Base-by-base conservation (phyloP, 2,888 invertebrate species). In the Pilophorus perplexus region DNA sequence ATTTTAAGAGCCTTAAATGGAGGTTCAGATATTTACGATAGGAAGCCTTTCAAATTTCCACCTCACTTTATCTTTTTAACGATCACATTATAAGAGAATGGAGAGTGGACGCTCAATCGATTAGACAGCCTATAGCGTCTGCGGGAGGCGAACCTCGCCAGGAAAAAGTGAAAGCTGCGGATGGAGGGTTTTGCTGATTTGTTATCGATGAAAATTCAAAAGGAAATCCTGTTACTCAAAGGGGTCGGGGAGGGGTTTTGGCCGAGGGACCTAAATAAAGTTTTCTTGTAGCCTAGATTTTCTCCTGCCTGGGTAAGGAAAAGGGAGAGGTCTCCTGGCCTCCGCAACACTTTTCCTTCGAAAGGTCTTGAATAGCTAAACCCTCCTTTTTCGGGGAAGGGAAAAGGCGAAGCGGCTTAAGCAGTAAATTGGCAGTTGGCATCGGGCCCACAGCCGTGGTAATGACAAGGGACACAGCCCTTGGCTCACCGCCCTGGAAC, bases 351-450 rank as follows among this genome's bases (percentile, higher is more conserved):
- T 55, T 40, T 59, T 59, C 59, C 42, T 42, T 59, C 14, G 22
- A 33, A 20, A 42, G 42, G 59, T 59, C 59, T 59, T 59, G 59
- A 59, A 59, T 59, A 55, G 59, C 59, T 42, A 44, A 59, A 44
- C n/a, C 42, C 23, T 33, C 59, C 27, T 55, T 38, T 50, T 25
- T n/a, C 5, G n/a, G n/a, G n/a, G n/a, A n/a, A n/a, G n/a, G n/a
- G n/a, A 14, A 27, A 23, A 12, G 55, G 22, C 12, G 25, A 23
- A 20, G 12, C 27, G 42, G 27, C 42, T 42, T 42, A 59, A 59
- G 59, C 42, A 42, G 59, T 59, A 59, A 59, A 59, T 59, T 59
- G 59, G 59, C 59, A 59, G 59, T 59, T 59, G 59, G 59, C 59
- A 59, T 27, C 42, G 59, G 14, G 59, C 59, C 59, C 40, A 23